phyloP scores from a whole-genome alignment of 30 jellyfish, hydroid and myxozoan genomes.

The Turritopsis rubra region DNA sequence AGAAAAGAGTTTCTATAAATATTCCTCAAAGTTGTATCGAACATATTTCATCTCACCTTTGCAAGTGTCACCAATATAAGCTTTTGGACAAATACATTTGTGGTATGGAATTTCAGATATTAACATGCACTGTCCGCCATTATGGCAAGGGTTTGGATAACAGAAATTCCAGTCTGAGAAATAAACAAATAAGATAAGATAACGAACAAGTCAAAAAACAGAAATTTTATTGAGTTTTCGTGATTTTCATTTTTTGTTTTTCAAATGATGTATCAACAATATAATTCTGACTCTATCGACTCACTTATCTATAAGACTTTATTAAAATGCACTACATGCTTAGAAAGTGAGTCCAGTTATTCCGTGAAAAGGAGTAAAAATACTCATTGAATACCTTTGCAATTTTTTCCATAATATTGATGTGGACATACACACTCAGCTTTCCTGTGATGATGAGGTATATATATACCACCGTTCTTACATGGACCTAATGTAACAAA shows the following conservation, averaged over 20 bases:
- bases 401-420: conserved; percentile 67
- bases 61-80: conserved; percentile 76
- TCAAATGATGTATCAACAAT: too few relatives aligned
- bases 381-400: conserved; percentile 53
- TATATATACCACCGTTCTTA: conserved; percentile 72
- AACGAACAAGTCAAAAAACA: too few relatives aligned
- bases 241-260: too few relatives aligned
- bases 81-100: conserved; percentile 75
- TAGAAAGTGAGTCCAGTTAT: too few relatives aligned
- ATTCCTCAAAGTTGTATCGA: too few relatives aligned
- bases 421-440: conserved; percentile 81
- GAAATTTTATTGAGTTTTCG: too few relatives aligned
- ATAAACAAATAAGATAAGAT: too few relatives aligned
- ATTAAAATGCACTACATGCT: too few relatives aligned
- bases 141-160: conserved; percentile 25
- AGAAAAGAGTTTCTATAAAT: too few relatives aligned
- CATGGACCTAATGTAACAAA: conserved; percentile 43
- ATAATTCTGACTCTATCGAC: too few relatives aligned
- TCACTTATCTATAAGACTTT: too few relatives aligned
- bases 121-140: conserved; percentile 22
- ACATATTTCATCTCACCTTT: conserved; percentile 44
- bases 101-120: conserved; percentile 14
- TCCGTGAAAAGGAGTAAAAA: too few relatives aligned
- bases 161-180: conserved; percentile 29
- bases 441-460: conserved; percentile 48